Evolutionary conservation across 2,797 vertebrate species (phyloP).

Genomic region (Picus viridis): DNA sequence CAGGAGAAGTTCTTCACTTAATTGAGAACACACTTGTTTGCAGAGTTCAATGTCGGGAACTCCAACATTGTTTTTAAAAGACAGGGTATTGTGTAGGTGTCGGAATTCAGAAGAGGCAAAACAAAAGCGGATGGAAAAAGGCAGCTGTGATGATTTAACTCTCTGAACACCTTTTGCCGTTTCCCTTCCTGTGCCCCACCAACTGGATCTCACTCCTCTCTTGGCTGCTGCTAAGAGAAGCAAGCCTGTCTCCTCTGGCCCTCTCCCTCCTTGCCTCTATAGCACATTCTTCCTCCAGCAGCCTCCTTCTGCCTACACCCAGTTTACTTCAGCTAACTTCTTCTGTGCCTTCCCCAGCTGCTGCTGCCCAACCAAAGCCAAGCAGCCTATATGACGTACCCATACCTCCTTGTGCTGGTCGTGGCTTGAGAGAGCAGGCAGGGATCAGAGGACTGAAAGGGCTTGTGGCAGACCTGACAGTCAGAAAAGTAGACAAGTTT

Average conservation of each 20-base stretch:
- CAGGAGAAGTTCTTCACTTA: constrained; percentile 60
- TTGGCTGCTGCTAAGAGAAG: not conserved
- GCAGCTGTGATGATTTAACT: constrained; percentile 63
- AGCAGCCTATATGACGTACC: not conserved
- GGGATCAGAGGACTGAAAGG: not conserved
- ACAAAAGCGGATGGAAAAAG: constrained; percentile 60
- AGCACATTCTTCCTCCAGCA: not conserved
- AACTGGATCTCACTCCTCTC: not conserved
- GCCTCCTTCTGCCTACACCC: not conserved
- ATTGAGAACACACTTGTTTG: constrained; percentile 74
- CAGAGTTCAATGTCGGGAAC: constrained; percentile 63
- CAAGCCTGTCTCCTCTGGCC: not conserved
- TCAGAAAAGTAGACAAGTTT: not conserved
- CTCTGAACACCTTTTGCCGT: constrained; percentile 11
- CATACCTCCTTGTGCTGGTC: accelerated
- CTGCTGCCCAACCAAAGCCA: not conserved
- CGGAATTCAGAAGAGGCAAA: constrained; percentile 67
- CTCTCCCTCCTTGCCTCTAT: not conserved
- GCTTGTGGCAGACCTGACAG: not conserved
- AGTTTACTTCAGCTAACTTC: not conserved
- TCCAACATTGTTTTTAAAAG: constrained; percentile 64
- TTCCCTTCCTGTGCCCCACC: constrained; percentile 33
- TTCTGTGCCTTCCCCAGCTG: not conserved
- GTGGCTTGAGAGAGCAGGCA: not conserved
- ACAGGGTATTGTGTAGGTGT: constrained; percentile 63